Evolutionary conservation across 2,797 vertebrate species (phyloP), one percentile per base, ranked within the genome.

Genomic region (Fistularia tabacaria): DNA sequence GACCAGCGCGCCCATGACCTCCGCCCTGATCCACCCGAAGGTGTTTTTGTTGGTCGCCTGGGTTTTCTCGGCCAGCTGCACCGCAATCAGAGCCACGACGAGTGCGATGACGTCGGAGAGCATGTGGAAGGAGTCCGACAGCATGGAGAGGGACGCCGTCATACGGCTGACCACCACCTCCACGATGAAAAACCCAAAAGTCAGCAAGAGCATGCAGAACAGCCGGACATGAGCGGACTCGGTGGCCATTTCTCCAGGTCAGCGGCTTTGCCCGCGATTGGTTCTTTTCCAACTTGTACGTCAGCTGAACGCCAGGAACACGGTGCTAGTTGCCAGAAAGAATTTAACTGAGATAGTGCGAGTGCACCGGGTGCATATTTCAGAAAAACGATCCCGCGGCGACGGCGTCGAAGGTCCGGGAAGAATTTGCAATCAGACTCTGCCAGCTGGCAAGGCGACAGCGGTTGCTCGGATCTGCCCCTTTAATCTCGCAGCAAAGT

Each of bases 51-150:
- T 91, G 71, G 96, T 98, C 55, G 96, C 86, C 9, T 93, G 93
- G 49, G 97, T 98, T 68, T 93, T 92, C 82, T 93, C 93, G 10
- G 96, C 92, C 69, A 98, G 98, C 8, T 95, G 92, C 66, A 96
- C 93, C 49, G 97, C 97, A 54, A 99, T 93, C 81, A 98, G 79
- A 15, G 95, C 96, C 81, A 99, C 97, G 3, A 96, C 76, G 76
- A 99, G 89, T 15, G 96, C 96, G 66, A 98, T 94, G 64, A 98
- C 97, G 72, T 98, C 97, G 76, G 96, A 98, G 66, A 98, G 87
- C 96, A 99, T 98, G 66, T 98, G 95, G 64, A 99, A 99, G 11
- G 96, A 98, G 91, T 98, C 97, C 38, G 95, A 98, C 36, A 98
- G 92, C 95, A 98, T 98, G n/a, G 97, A 94, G 46, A 99, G 90